Conservation (phyloP, 92 coral and sea anemone genomes). For the Chrysogorgia sp. region DNA sequence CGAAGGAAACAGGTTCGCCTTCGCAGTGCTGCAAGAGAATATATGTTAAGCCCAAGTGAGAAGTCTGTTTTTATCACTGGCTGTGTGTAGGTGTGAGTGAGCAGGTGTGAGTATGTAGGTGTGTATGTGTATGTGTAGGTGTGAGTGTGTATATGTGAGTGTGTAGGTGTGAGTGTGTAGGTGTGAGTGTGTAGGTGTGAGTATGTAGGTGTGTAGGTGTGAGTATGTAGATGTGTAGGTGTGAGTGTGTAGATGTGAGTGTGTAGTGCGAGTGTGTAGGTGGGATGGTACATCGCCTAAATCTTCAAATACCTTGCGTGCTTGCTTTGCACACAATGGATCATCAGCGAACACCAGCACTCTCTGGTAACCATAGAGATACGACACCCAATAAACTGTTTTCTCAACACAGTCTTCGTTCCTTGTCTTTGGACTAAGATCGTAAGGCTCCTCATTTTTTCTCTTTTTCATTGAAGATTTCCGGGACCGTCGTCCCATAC, state of each 20-base stretch:
- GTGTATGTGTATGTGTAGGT: too few species aligned
- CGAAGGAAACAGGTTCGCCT: constrained; percentile 73
- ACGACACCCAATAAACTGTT: constrained; percentile 85
- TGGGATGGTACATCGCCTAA: neutral
- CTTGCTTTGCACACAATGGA: constrained; percentile 61
- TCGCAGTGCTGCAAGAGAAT: constrained; percentile 70
- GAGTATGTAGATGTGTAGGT: too few species aligned
- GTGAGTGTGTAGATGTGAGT: too few species aligned
- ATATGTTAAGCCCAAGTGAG: too few species aligned
- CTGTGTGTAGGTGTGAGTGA: too few species aligned
- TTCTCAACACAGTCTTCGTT: constrained; percentile 71
- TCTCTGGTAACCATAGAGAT: constrained; percentile 83
- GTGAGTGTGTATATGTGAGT: too few species aligned
- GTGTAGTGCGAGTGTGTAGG: neutral
- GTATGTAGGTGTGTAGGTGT: too few species aligned
- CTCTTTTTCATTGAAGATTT: neutral
- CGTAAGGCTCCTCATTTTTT: constrained; percentile 24
- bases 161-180: too few species aligned
- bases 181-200: too few species aligned
- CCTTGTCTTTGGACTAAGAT: constrained; percentile 34
- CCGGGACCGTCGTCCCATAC: constrained; percentile 35
- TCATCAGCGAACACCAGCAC: constrained; percentile 79
- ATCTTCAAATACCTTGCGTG: constrained; percentile 63
- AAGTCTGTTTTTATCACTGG: too few species aligned
- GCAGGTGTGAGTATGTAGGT: too few species aligned